These are phyloP conservation scores for Epinephelus awoara DNA, from an alignment of 2,797 vertebrate genomes.

Conservation along the genomic window DNA sequence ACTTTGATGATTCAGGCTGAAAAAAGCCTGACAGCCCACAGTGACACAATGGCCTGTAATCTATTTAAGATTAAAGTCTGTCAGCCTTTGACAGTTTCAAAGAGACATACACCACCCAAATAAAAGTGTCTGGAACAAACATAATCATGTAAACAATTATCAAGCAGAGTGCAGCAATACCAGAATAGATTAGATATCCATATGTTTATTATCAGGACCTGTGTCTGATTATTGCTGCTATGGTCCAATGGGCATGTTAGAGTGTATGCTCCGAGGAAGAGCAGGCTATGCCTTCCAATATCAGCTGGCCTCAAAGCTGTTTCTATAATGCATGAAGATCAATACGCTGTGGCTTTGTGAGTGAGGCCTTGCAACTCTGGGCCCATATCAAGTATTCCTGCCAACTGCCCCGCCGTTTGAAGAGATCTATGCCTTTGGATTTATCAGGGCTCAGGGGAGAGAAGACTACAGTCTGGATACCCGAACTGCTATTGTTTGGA, in stretches of 20 bases:
- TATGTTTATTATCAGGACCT: constrained; percentile 68
- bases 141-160: constrained; percentile 59
- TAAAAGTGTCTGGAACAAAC: constrained; percentile 23
- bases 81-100: constrained; percentile 29
- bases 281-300: constrained; percentile 72
- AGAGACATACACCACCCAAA: constrained; percentile 12
- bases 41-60: constrained; percentile 35
- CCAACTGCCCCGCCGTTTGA: constrained; percentile 67
- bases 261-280: constrained; percentile 53
- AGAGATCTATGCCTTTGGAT: constrained; percentile 74
- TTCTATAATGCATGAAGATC: constrained; percentile 84
- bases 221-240: constrained; percentile 74
- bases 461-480: constrained; percentile 52
- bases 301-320: constrained; percentile 71
- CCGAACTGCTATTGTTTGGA: constrained; percentile 53
- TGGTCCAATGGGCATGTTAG: constrained; percentile 75
- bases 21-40: constrained; percentile 31
- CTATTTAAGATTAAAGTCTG: constrained; percentile 48
- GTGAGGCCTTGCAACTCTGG: constrained; percentile 67
- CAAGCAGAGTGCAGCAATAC: constrained; percentile 18
- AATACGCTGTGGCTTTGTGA: constrained; percentile 81
- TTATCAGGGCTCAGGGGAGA: constrained; percentile 61
- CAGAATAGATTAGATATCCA: constrained; percentile 60
- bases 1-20: constrained; percentile 49
- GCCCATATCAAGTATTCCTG: constrained; percentile 77